Evolutionary conservation across 2,113 vertebrate species (phyloP).

Genomic region (Lophura nycthemera): DNA sequence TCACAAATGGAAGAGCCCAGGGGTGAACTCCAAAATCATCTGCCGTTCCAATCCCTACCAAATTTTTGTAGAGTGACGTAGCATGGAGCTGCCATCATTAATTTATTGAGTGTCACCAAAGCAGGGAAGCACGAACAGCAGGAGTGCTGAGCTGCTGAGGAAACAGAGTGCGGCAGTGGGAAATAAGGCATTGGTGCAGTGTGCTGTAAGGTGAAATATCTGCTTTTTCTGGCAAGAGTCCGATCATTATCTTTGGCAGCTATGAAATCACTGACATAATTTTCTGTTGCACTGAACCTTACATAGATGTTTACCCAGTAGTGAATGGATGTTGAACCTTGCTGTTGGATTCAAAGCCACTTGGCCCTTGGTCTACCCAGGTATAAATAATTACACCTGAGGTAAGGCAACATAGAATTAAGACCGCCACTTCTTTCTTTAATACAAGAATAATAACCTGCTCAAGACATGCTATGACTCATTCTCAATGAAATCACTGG

Average conservation of each 20-base stretch:
- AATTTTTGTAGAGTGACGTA: not conserved
- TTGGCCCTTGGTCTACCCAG: not conserved
- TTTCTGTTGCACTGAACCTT: not conserved
- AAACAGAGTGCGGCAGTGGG: not conserved
- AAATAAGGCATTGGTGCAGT: not conserved
- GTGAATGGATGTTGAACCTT: not conserved
- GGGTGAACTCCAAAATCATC: not conserved
- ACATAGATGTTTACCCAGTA: not conserved
- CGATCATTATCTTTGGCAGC: not conserved
- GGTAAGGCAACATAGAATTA: constrained; percentile 22
- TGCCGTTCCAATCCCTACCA: not conserved
- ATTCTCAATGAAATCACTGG: not conserved
- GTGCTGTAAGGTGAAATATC: not conserved
- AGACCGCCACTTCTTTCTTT: not conserved
- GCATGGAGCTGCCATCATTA: not conserved
- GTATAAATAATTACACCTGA: not conserved
- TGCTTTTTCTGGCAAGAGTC: not conserved
- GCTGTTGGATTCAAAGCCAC: not conserved
- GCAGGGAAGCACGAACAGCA: fast-evolving
- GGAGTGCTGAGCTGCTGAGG: not conserved
- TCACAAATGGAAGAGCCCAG: fast-evolving
- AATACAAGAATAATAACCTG: constrained; percentile 15
- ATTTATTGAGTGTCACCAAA: fast-evolving
- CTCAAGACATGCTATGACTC: constrained; percentile 7
- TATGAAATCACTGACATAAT: not conserved